Evolutionary conservation across 1,140 invertebrate species (phyloP).

Genomic region (Drosophila tsacasi): DNA sequence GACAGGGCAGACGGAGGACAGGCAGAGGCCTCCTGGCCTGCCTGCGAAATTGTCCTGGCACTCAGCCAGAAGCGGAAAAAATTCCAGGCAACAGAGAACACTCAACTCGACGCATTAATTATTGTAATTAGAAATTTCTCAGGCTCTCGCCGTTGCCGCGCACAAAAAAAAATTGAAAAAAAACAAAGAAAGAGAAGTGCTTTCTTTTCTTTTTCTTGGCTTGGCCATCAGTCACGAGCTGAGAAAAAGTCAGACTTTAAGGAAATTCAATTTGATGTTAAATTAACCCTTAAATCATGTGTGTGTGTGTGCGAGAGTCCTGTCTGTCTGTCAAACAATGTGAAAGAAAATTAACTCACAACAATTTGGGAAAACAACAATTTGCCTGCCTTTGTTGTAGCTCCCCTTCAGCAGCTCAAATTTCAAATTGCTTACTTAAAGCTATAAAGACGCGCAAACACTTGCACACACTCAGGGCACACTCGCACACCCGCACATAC

Average conservation of each 20-base stretch:
- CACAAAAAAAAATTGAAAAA: conserved; percentile 26
- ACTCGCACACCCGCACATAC: conserved; percentile 29
- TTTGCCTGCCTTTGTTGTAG: conserved; percentile 34
- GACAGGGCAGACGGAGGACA: not conserved
- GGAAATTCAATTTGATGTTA: conserved; percentile 62
- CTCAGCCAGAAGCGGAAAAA: conserved; percentile 30
- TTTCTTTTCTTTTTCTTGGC: conserved; percentile 49
- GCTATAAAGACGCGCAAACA: conserved; percentile 69
- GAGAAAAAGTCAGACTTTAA: conserved; percentile 25
- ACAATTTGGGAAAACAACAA: conserved; percentile 41
- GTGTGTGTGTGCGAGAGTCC: not conserved
- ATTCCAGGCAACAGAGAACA: conserved; percentile 35
- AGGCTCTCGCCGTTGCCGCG: conserved; percentile 21
- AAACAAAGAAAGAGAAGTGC: conserved; percentile 5
- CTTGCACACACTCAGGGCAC: conserved; percentile 29
- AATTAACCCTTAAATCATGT: conserved; percentile 76
- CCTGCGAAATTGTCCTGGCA: conserved; percentile 45
- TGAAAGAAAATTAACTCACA: conserved; percentile 70
- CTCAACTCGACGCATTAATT: conserved; percentile 67
- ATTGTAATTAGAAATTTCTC: conserved; percentile 78
- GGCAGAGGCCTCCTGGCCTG: conserved; percentile 11
- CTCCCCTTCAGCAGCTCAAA: conserved; percentile 59
- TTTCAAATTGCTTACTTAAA: conserved; percentile 82
- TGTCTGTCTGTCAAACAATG: conserved; percentile 60
- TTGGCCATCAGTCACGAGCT: conserved; percentile 41